These are phyloP conservation scores for Onychostoma macrolepis DNA, from an alignment of 2,113 vertebrate genomes.

Conservation along the genomic window DNA sequence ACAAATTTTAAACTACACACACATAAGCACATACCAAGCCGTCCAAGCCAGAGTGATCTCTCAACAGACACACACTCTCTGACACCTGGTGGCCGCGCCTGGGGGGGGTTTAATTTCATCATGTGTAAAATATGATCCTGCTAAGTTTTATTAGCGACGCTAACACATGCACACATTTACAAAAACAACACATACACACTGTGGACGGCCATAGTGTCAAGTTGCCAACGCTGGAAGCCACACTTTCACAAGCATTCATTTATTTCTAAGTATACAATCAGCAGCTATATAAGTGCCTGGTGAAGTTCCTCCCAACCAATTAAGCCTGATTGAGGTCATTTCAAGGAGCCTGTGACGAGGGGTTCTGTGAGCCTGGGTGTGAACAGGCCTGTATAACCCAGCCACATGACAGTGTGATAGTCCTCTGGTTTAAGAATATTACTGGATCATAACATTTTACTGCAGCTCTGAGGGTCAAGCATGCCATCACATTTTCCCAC, in stretches of 20 bases:
- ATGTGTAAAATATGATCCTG: slow-evolving; percentile 55
- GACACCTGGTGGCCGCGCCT: slow-evolving; percentile 41
- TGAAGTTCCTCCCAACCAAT: not conserved
- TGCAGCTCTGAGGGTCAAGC: slow-evolving; percentile 4
- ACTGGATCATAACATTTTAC: slow-evolving; percentile 10
- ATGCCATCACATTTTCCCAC: slow-evolving; percentile 2
- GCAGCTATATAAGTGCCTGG: not conserved
- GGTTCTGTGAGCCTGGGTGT: not conserved
- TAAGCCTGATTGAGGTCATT: not conserved
- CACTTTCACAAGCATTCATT: slow-evolving; percentile 24
- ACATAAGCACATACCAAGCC: slow-evolving; percentile 36
- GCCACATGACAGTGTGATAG: not conserved
- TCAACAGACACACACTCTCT: slow-evolving; percentile 19
- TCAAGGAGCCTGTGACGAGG: not conserved
- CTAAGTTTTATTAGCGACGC: slow-evolving; percentile 42
- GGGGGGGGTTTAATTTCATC: slow-evolving; percentile 26
- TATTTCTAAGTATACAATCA: slow-evolving; percentile 33
- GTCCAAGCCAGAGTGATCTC: slow-evolving; percentile 22
- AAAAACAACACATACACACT: slow-evolving; percentile 3
- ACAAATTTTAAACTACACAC: slow-evolving; percentile 16
- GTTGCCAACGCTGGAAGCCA: not conserved
- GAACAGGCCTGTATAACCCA: not conserved
- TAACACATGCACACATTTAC: not conserved
- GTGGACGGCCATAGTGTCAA: not conserved
- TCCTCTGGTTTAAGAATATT: not conserved